These are phyloP conservation scores for Neotoxoptera formosana DNA, from an alignment of 1,140 invertebrate species.

Conservation along the genomic window DNA sequence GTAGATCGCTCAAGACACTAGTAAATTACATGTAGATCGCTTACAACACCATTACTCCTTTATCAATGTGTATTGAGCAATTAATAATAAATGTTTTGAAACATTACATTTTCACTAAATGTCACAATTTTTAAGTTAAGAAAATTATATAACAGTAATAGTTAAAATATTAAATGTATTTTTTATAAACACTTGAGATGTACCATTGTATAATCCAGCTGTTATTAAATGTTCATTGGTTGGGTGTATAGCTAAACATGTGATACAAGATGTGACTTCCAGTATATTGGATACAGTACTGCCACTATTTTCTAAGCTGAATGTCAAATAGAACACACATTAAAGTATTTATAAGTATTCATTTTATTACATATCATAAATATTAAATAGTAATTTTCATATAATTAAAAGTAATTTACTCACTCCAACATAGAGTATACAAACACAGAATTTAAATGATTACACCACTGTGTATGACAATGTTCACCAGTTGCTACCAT, in stretches of 20 bases:
- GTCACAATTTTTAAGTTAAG: background rate
- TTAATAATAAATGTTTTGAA: background rate
- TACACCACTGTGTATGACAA: constrained; percentile 31
- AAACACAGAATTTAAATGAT: constrained; percentile 29
- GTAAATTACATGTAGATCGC: background rate
- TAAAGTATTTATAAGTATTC: background rate
- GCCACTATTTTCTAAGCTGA: constrained; percentile 23
- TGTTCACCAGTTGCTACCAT: constrained; percentile 25
- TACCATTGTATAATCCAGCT: constrained; percentile 46
- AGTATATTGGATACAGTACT: background rate
- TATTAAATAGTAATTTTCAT: background rate
- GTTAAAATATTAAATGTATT: background rate
- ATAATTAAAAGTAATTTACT: background rate
- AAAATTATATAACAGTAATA: background rate
- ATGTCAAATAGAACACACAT: background rate
- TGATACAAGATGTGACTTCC: constrained; percentile 31
- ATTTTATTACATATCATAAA: background rate
- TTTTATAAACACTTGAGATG: background rate
- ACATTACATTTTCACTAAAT: background rate
- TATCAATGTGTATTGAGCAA: background rate
- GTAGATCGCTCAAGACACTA: background rate
- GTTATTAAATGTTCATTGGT: constrained; percentile 34
- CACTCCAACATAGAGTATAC: background rate
- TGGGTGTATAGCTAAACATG: constrained; percentile 37
- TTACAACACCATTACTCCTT: background rate